These are phyloP conservation scores for Orgyia antiqua DNA, from an alignment of 2,888 invertebrate genomes.

Conservation along the genomic window DNA sequence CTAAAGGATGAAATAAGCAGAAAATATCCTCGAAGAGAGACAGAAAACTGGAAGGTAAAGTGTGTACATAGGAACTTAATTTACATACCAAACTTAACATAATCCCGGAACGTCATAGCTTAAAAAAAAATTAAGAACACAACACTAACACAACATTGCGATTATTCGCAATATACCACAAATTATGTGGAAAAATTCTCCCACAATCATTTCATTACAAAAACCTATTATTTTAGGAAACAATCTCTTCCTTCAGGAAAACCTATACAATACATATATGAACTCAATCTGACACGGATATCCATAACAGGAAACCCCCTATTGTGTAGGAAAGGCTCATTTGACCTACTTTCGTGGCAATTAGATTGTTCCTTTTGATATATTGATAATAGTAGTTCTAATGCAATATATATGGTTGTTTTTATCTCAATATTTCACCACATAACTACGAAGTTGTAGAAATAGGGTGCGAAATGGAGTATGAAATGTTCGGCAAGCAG, in stretches of 20 bases:
- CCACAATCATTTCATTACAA: too few species aligned
- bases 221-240: too few species aligned
- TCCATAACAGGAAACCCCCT: constrained; percentile 20
- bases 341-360: constrained; percentile 29
- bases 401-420: constrained; percentile 1
- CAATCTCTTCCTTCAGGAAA: constrained; percentile 4
- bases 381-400: constrained; percentile 17
- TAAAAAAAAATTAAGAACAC: too few species aligned
- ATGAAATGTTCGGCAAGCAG: neutral
- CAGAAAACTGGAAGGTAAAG: too few species aligned
- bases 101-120: too few species aligned
- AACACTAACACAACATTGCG: too few species aligned
- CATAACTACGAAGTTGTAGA: constrained; percentile 1
- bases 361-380: constrained; percentile 28
- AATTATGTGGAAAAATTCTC: too few species aligned
- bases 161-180: too few species aligned
- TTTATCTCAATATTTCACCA: constrained; percentile 2
- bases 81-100: too few species aligned
- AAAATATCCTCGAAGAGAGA: too few species aligned
- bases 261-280: constrained; percentile 14
- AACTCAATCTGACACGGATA: constrained; percentile 20
- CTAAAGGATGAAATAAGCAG: too few species aligned
- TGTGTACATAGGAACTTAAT: too few species aligned
- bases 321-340: constrained; percentile 19
- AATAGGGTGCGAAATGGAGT: neutral